Evolutionary conservation across 2,113 vertebrate species (phyloP), one percentile per base, ranked within the genome.

Genomic region (Gymnocephalus cernua): DNA sequence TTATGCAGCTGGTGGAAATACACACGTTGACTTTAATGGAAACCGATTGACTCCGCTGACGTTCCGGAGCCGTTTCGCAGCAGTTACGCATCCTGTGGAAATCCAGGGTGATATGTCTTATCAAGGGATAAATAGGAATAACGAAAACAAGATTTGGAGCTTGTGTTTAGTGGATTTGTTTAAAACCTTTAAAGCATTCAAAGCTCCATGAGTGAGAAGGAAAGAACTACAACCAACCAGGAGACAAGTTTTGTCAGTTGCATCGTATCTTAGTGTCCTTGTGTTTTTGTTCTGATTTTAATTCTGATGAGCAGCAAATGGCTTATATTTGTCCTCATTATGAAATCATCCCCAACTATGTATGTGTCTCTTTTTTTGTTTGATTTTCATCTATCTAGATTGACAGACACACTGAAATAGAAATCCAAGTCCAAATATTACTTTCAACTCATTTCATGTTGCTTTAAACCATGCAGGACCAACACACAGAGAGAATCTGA

Each of bases 301-400:
- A 75, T 56, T 80, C 19, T 58, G 53, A 83, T 41, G 63, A 82
- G 32, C 27, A 62, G n/a, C 68, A 58, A 64, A n/a, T n/a, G 21
- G 44, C 45, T 68, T 21, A 8, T 50, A 65, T 62, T 45, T 65
- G 19, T 61, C 51, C 45, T 66, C 59, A 13, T 77, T 64, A 48
- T 1, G 8, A 85, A 65, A 53, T 27, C 54, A 61, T 44, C 35
- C 45, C 56, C n/a, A 16, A 32, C 18, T 21, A 59, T 3, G 1
- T 54, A 27, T n/a, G 14, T 32, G 21, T 32, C 10, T 50, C 27
- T 48, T 18, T 27, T 32, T 56, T 56, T 72, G 15, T 70, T 68
- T 67, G 71, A 72, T 69, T 80, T 79, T 54, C n/a, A 66, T 65
- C 27, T 32, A 9, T 76, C 3, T 32, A 50, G 56, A 64, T 11